A percentile compares a stretch with the other conserved stretches of the same genome.
Evolutionary conservation across 2,888 invertebrate genomes (phyloP).

Genomic region (Chalcosyrphus nemorum): DNA sequence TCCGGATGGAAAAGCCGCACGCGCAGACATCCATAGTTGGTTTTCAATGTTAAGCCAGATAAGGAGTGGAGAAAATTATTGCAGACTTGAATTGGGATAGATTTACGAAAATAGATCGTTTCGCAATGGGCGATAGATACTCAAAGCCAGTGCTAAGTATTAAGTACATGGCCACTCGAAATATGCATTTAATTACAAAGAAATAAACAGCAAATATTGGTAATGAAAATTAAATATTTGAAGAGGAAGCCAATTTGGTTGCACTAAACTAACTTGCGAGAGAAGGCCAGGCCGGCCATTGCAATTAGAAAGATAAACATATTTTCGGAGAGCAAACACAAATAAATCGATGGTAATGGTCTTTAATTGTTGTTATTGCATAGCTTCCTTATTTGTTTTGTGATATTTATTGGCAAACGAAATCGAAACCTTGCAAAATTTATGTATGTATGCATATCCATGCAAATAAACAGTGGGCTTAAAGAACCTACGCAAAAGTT

Average conservation of each 20-base stretch:
- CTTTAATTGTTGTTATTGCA: neutral
- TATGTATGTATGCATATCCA: too few species aligned
- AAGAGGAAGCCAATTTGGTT: neutral
- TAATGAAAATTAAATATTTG: neutral
- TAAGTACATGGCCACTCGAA: slow-evolving; percentile 9
- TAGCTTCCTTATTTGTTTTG: neutral
- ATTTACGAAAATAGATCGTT: slow-evolving; percentile 22
- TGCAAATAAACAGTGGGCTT: too few species aligned
- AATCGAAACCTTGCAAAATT: too few species aligned
- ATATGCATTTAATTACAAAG: neutral
- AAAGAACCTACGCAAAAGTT: too few species aligned
- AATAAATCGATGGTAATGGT: neutral
- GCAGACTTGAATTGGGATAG: slow-evolving; percentile 45
- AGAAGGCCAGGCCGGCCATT: neutral
- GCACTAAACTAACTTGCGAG: neutral
- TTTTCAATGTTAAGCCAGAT: slow-evolving; percentile 57
- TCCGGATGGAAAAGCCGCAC: slow-evolving; percentile 62
- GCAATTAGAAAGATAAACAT: neutral
- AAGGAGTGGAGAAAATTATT: slow-evolving; percentile 70
- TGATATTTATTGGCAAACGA: too few species aligned
- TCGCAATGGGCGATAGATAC: slow-evolving; percentile 7
- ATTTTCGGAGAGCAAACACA: neutral
- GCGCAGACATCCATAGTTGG: slow-evolving; percentile 43
- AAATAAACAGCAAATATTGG: slow-evolving; percentile 5
- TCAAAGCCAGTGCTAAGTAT: slow-evolving; percentile 21